A percentile compares a stretch with the other conserved stretches of the same genome.
Conservation (phyloP, 2,113 vertebrate genomes). For the Cebus imitator region DNA sequence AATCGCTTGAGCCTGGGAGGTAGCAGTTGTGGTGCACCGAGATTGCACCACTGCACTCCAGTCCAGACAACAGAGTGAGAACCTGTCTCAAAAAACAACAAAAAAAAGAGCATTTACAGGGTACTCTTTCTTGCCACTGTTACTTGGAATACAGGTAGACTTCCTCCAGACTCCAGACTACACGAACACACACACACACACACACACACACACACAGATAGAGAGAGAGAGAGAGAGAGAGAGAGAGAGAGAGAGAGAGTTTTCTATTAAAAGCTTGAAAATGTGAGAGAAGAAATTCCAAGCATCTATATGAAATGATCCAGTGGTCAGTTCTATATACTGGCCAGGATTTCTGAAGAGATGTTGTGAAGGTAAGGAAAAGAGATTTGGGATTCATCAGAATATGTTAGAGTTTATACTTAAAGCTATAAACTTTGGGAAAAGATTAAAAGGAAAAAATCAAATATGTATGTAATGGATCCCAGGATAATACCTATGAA, state of each 20-base stretch:
- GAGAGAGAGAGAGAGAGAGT: neutral
- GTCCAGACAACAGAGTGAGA: too few species aligned
- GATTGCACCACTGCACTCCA: too few species aligned
- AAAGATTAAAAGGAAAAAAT: neutral
- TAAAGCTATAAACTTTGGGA: neutral
- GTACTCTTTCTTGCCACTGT: neutral
- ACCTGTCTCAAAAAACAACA: too few species aligned
- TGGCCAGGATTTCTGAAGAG: neutral
- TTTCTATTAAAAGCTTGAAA: neutral
- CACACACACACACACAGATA: neutral
- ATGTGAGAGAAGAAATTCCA: neutral
- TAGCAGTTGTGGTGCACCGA: too few species aligned
- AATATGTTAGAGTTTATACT: neutral
- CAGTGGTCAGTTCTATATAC: neutral
- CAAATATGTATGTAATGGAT: neutral
- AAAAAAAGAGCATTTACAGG: neutral
- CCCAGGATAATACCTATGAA: neutral
- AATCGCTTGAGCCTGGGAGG: too few species aligned
- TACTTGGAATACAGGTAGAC: neutral
- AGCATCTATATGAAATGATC: neutral
- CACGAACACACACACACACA: neutral
- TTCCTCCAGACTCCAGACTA: neutral
- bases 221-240: neutral
- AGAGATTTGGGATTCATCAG: neutral
- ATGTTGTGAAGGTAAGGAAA: neutral